A percentile compares a stretch with the other conserved stretches of the same genome.
phyloP scores from a whole-genome alignment of 2,113 vertebrate genomes.

The Hippopotamus amphibius region DNA sequence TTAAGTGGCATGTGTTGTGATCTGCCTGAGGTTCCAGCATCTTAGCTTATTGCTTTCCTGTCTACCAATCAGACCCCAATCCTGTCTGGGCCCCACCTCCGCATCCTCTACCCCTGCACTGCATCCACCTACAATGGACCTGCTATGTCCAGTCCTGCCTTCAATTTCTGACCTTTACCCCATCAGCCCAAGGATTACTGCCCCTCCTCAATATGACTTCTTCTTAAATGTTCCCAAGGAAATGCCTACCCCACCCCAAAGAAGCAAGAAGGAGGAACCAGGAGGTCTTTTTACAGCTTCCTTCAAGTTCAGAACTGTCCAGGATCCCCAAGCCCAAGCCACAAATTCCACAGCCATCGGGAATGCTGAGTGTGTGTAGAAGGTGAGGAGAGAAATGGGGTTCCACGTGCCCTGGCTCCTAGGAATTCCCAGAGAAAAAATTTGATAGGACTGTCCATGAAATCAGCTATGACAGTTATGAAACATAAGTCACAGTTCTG shows the following conservation, averaged over 20 bases:
- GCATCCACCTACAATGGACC: neutral
- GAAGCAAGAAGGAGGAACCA: neutral
- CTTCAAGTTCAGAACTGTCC: neutral
- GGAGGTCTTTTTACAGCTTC: neutral
- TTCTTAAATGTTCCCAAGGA: neutral
- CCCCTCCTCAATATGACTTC: neutral
- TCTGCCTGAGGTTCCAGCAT: neutral
- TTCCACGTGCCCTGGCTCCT: neutral
- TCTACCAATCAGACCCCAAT: neutral
- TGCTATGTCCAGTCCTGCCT: neutral
- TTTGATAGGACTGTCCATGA: neutral
- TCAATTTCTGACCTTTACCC: neutral
- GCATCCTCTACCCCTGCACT: fast-evolving
- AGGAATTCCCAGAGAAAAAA: neutral
- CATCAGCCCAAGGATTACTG: neutral
- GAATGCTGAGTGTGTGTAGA: neutral
- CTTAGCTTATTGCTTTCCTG: neutral
- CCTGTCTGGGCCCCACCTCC: neutral
- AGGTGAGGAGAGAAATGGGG: neutral
- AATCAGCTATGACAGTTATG: neutral
- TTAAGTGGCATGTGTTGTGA: neutral
- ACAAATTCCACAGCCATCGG: neutral
- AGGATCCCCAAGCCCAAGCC: too few relatives aligned
- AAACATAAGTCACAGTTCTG: neutral
- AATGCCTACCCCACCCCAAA: neutral